A percentile compares a stretch with the other conserved stretches of the same genome.
Evolutionary conservation across 2,888 invertebrate species (phyloP).

Genomic region (Aphelenchoides bicaudatus): DNA sequence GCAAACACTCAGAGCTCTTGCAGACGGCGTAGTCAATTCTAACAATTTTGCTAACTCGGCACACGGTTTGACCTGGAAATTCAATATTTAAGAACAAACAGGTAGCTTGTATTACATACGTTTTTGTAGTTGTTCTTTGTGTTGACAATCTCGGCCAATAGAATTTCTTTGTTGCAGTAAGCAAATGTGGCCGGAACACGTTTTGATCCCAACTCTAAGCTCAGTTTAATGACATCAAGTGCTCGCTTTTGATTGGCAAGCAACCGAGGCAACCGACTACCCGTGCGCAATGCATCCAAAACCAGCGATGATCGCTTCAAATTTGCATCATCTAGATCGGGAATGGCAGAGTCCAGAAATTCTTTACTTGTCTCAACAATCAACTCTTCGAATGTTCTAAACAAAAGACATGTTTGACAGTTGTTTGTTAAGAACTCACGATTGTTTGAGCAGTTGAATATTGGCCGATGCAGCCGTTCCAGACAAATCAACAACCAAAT

Average conservation of each 20-base stretch:
- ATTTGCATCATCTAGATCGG: conserved; percentile 23
- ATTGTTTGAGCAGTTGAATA: conserved; percentile 13
- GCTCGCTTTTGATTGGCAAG: conserved; percentile 16
- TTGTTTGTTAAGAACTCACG: neutral
- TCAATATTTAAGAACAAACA: neutral
- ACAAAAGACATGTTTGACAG: conserved; percentile 1
- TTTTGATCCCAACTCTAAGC: conserved; percentile 24
- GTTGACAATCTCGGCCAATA: conserved; percentile 23
- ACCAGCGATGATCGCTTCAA: conserved; percentile 22
- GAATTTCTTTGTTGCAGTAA: conserved; percentile 18
- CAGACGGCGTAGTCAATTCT: conserved; percentile 23
- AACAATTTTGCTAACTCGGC: conserved; percentile 30
- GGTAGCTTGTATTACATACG: neutral
- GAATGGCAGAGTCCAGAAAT: conserved; percentile 29
- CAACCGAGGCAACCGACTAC: conserved; percentile 11
- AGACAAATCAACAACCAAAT: conserved; percentile 18
- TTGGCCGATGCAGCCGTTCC: conserved; percentile 14
- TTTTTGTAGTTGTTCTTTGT: conserved; percentile 29
- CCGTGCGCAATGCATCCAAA: conserved; percentile 18
- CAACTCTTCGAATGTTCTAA: conserved; percentile 23
- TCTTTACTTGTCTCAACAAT: conserved; percentile 26
- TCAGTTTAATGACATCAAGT: conserved; percentile 19
- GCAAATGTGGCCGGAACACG: conserved; percentile 28
- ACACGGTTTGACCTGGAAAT: conserved; percentile 28
- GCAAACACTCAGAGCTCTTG: conserved; percentile 28